These are phyloP conservation scores for Petroica traversi DNA, from an alignment of 2,113 vertebrate genomes.

Conservation along the genomic window DNA sequence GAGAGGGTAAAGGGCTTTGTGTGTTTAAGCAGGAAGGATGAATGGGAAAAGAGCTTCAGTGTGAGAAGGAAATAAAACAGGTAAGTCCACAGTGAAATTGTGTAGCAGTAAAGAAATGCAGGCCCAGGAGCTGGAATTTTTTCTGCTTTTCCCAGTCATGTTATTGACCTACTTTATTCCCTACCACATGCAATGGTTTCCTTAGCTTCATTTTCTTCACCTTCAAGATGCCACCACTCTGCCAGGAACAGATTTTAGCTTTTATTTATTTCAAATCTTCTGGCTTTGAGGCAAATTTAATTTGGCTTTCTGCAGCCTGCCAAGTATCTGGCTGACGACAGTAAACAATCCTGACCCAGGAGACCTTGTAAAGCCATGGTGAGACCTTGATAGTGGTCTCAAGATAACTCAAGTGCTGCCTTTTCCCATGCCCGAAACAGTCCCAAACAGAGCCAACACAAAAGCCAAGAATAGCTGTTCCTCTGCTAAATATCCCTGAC, in stretches of 20 bases:
- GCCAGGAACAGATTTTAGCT: not conserved
- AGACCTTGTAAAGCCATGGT: not conserved
- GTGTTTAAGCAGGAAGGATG: not conserved
- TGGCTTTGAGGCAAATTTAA: not conserved
- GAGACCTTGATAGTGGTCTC: not conserved
- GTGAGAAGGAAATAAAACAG: not conserved
- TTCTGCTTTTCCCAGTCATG: not conserved
- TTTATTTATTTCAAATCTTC: not conserved
- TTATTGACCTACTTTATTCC: not conserved
- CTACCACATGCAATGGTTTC: not conserved
- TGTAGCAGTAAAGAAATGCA: not conserved
- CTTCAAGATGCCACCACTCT: not conserved
- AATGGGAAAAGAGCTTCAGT: not conserved
- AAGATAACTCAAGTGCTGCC: not conserved
- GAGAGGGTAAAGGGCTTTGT: not conserved
- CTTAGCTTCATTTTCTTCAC: not conserved
- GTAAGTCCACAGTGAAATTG: not conserved
- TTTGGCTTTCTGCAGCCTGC: not conserved
- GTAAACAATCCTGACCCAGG: not conserved
- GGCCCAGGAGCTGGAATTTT: not conserved
- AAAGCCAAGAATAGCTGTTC: not conserved
- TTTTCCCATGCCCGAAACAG: not conserved
- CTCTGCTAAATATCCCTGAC: conserved; percentile 24
- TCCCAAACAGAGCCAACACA: not conserved
- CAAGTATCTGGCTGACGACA: not conserved